A percentile compares a stretch with the other conserved stretches of the same genome.
phyloP scores from a whole-genome alignment of 2,888 invertebrate species.

The Pheosia gnoma region DNA sequence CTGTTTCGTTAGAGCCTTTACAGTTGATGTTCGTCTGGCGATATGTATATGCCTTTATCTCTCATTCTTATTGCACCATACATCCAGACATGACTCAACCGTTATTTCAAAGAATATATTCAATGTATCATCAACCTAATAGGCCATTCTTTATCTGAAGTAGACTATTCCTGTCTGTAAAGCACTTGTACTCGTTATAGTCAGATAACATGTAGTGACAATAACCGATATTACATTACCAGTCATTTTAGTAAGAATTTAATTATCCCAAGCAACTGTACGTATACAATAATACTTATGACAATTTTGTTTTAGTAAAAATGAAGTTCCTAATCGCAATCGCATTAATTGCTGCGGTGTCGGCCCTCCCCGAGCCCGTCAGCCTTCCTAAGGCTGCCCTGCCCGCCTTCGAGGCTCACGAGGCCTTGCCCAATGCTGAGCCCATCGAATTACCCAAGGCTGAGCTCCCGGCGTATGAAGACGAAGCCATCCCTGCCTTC shows the following conservation, averaged over 20 bases:
- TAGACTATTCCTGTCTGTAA: background rate
- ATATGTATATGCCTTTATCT: too few species aligned
- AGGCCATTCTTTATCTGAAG: too few species aligned
- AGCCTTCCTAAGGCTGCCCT: slow-evolving; percentile 25
- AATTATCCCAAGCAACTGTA: too few species aligned
- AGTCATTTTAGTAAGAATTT: too few species aligned
- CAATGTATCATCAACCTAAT: too few species aligned
- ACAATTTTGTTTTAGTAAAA: slow-evolving; percentile 47
- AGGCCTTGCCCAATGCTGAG: slow-evolving; percentile 19
- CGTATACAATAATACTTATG: too few species aligned
- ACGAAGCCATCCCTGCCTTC: slow-evolving; percentile 10
- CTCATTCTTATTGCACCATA: too few species aligned
- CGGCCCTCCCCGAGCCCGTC: slow-evolving; percentile 44
- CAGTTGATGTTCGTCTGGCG: too few species aligned
- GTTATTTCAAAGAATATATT: too few species aligned
- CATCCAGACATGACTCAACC: too few species aligned
- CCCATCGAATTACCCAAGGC: slow-evolving; percentile 7
- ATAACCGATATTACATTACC: slow-evolving; percentile 7
- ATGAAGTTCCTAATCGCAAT: slow-evolving; percentile 67
- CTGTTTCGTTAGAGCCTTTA: too few species aligned
- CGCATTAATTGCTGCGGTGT: slow-evolving; percentile 56
- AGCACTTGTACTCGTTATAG: slow-evolving; percentile 9
- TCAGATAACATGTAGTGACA: slow-evolving; percentile 18
- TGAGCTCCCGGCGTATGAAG: slow-evolving; percentile 9
- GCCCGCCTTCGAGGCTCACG: slow-evolving; percentile 23